Evolutionary conservation across 2,797 vertebrate species (phyloP), one percentile per base, ranked within the genome.

Genomic region (Channallabes apus): DNA sequence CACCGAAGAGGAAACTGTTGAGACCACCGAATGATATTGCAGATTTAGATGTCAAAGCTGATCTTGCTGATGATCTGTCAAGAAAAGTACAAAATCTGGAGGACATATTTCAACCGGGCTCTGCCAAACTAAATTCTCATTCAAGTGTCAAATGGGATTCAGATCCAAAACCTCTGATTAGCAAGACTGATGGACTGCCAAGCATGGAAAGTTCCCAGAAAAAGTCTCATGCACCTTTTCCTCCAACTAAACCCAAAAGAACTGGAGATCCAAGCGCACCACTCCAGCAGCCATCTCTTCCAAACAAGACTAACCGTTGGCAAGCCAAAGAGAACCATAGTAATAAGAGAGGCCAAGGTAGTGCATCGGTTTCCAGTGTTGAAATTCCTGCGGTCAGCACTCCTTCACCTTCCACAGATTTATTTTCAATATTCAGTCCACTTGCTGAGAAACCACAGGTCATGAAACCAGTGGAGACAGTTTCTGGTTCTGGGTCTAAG

Each of bases 401-500:
- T 61, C 56, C 72, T 72, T 51, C 27, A 61, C 58, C 56, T 7
- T 38, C 32, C 20, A 41, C 32, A 17, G 76, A 32, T 27, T 35
- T 82, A 7, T 73, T 81, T 20, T 56, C 56, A 17, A 27, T 27
- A 15, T 72, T 38, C 24, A 27, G 56, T 14, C 77, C 46, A 46
- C 41, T 61, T 78, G 76, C 80, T 65, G 72, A 71, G 32, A 72
- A 12, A 29, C 56, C 65, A 18, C 41, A 56, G 38, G 41, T 77
- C 1, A 58, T 73, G 5, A 79, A 61, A 1, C 71, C 92, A 84
- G 91, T 90, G 11, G 93, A 85, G 84, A 87, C 69, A 68, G 27
- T 29, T 58, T 24, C 91, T 83, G 29, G 41, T 51, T 22, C 92
- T 84, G 92, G 91, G 90, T 92, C 94, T 92, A 94, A 91, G 93